Percentiles rank a stretch among this genome's conserved stretches.
phyloP scores from a whole-genome alignment of 2,797 vertebrate species.

The Sebastiscus albofasciatus region DNA sequence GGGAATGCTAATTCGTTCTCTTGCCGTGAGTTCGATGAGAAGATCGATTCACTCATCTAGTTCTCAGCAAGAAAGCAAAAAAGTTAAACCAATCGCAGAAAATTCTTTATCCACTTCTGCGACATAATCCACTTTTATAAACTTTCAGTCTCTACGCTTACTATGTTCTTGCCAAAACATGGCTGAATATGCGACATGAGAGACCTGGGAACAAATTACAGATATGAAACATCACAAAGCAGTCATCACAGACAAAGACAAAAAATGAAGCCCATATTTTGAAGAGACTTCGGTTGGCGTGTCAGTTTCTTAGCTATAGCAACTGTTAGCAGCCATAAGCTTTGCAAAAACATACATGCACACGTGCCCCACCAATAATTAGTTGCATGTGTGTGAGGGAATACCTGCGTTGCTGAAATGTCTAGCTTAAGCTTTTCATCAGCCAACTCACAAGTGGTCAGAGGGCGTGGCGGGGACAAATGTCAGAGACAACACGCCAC shows the following conservation, averaged over 20 bases:
- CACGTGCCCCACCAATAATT: conserved; percentile 16
- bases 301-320: background rate
- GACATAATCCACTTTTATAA: background rate
- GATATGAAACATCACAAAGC: background rate
- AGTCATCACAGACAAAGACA: background rate
- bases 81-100: background rate
- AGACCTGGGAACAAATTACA: background rate
- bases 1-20: background rate
- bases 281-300: background rate
- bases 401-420: conserved; percentile 54
- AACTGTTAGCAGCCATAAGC: background rate
- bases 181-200: background rate
- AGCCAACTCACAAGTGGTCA: conserved; percentile 53
- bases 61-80: background rate
- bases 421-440: conserved; percentile 69
- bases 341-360: background rate
- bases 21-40: background rate
- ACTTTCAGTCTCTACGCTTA: background rate
- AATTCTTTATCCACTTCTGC: background rate
- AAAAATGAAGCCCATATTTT: background rate
- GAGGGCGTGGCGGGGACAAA: conserved; percentile 57
- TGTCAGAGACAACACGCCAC: conserved; percentile 50
- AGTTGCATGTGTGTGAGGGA: conserved; percentile 3
- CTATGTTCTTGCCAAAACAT: background rate
- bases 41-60: background rate